Conservation (phyloP, 2,113 vertebrate species). For the Microtus montanus region DNA sequence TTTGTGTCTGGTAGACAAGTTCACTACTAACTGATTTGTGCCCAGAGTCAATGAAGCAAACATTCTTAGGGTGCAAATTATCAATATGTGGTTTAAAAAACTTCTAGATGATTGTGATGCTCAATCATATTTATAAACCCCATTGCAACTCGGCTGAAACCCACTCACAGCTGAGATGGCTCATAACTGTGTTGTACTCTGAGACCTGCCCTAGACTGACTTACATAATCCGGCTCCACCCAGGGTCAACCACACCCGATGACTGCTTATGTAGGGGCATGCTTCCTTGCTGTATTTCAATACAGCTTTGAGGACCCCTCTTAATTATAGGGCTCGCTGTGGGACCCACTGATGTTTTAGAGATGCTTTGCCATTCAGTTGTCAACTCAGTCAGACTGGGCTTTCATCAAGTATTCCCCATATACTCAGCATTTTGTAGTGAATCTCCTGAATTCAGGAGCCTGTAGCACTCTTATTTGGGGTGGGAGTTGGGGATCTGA, state of each 20-base stretch:
- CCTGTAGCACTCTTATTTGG: neutral
- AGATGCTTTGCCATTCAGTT: neutral
- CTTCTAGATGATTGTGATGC: neutral
- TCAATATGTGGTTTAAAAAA: neutral
- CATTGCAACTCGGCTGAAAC: neutral
- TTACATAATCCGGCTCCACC: neutral
- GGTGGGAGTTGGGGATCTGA: neutral
- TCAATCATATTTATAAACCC: neutral
- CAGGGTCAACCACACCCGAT: fast-evolving
- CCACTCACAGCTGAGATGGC: neutral
- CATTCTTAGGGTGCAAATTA: neutral
- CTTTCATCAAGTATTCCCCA: neutral
- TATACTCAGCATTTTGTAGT: too few species aligned
- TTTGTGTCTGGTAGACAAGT: neutral
- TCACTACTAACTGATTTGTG: neutral
- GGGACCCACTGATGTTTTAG: neutral
- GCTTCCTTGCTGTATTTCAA: neutral
- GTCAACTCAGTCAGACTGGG: neutral
- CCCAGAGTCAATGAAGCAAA: neutral
- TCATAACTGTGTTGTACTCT: too few species aligned
- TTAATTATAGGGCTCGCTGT: neutral
- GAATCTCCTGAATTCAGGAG: neutral
- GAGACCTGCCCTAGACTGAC: neutral
- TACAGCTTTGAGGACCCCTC: neutral
- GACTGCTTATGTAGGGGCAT: neutral